Base-by-base conservation (phyloP, 2,888 invertebrate genomes). In the Crepidodera aurea region DNA sequence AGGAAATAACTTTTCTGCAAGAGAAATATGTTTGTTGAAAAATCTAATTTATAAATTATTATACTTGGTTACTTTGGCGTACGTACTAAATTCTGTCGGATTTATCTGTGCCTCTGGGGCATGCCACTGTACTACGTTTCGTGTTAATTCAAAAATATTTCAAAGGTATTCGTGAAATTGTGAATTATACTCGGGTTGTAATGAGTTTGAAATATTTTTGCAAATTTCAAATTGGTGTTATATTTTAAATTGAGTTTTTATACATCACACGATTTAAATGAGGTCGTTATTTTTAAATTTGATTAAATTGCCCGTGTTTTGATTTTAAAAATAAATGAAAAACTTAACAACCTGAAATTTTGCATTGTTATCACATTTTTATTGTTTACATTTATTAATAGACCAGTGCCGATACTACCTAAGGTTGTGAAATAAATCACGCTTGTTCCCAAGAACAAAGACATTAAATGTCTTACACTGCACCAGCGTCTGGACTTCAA, bases 201-300 rank as follows among this genome's bases (percentile, higher is more conserved):
- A 44, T 34, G 18, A 32, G 32, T 34, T 18, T n/a, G 32, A 51
- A 34, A 51, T 34, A 32, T 34, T 32, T 51, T 34, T 18, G 34
- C 10, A 18, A 34, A 34, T 34, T 51, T 34, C 18, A 51, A 51
- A 51, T 51, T 51, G 29, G 32, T n/a, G 18, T 51, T 51, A n/a
- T 16, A 32, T 32, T 51, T 51, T n/a, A 10, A 34, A 51, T 51
- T 51, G 12, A 27, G 12, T 46, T 46, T 27, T 46, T 46, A 16
- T 13, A 5, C 15, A 6, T 2, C 22, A 5, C 10, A 34, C 1
- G 12, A 4, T 34, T 13, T 34, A 34, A 34, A 34, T 34, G n/a
- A 34, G 6, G 12, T 34, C 4, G 29, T 2, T 6, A 29, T 6
- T 29, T 29, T 29, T 4, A 29, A 29, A 29, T 29, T 29, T 8